Evolutionary conservation across 2,797 vertebrate genomes (phyloP).

Genomic region (Urosaurus nigricauda): DNA sequence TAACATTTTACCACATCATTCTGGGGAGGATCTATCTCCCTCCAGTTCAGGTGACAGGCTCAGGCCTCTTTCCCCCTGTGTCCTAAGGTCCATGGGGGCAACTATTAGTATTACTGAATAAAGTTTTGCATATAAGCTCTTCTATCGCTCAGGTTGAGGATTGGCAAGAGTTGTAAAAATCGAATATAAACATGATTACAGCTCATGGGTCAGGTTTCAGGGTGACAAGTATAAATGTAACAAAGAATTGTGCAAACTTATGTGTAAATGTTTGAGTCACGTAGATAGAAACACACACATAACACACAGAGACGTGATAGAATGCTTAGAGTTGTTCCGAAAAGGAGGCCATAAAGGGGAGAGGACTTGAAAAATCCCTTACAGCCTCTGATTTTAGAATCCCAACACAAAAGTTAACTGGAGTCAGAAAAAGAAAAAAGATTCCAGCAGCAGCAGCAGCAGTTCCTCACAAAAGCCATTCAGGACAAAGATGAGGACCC

Average conservation of each 20-base stretch:
- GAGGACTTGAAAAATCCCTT: background rate
- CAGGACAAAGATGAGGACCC: background rate
- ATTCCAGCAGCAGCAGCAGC: background rate
- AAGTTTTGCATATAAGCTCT: background rate
- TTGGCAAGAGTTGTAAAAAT: background rate
- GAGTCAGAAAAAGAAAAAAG: background rate
- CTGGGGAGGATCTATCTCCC: no score
- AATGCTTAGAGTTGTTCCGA: background rate
- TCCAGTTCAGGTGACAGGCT: no score
- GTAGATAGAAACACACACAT: background rate
- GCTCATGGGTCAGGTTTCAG: background rate
- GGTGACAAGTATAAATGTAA: background rate
- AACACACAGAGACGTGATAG: no score
- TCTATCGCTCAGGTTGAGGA: background rate
- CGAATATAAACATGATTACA: background rate
- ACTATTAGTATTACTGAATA: no score
- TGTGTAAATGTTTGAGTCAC: background rate
- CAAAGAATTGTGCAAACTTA: background rate
- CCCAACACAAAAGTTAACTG: background rate
- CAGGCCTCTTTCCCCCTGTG: no score
- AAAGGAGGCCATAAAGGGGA: background rate
- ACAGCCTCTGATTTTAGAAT: conserved; percentile 12
- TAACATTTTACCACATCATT: no score
- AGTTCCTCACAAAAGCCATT: background rate
- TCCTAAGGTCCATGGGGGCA: no score